phyloP scores from a whole-genome alignment of 2,113 vertebrate genomes.

The Hypanus sabinus region DNA sequence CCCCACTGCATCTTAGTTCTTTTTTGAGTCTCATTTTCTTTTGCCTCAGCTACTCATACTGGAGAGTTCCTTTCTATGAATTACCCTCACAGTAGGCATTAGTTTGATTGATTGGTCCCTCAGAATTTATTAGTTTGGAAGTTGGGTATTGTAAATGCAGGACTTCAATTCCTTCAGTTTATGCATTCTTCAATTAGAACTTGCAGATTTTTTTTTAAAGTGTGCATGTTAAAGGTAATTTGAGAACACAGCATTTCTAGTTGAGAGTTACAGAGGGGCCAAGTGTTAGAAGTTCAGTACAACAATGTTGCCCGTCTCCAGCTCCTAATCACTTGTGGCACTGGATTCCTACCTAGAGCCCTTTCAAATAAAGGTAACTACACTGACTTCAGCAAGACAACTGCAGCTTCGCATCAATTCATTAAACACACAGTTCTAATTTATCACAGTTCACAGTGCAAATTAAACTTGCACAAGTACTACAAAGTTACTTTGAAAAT shows the following conservation, averaged over 20 bases:
- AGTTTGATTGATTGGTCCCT: neutral
- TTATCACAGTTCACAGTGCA: neutral
- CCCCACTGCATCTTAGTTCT: too few relatives aligned
- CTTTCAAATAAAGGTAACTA: neutral
- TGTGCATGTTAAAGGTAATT: neutral
- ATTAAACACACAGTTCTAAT: neutral
- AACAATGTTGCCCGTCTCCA: neutral
- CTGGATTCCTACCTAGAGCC: neutral
- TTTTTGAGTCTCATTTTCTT: neutral
- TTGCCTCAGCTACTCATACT: neutral
- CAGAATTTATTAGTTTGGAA: neutral
- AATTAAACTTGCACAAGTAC: neutral
- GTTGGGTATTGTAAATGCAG: neutral
- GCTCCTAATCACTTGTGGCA: neutral
- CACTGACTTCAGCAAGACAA: neutral
- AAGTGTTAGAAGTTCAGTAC: neutral
- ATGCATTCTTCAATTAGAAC: neutral
- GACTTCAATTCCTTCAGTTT: neutral
- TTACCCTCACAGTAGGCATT: neutral
- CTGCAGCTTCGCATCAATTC: neutral
- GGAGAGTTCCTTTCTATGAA: neutral
- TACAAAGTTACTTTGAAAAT: neutral
- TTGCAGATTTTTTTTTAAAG: neutral
- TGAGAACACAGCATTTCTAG: neutral
- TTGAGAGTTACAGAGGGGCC: neutral